Conservation (phyloP, 1,140 invertebrate genomes). For the Fragariocoptes setiger region DNA sequence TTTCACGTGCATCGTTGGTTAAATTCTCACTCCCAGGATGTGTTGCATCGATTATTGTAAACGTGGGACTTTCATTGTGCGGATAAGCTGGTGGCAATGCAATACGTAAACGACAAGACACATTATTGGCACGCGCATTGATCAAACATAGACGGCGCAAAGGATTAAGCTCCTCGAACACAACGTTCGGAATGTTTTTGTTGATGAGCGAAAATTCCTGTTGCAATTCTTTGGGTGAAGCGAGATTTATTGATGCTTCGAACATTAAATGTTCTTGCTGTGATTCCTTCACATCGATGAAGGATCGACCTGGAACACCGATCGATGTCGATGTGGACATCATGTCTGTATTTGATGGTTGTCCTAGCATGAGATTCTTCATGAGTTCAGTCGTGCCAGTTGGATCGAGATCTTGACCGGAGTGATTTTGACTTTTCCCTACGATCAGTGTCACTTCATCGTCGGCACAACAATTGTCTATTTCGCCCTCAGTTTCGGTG, state of each 20-base stretch:
- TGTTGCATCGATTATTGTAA: constrained; percentile 23
- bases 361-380: neutral
- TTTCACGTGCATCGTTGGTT: constrained; percentile 2
- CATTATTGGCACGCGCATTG: neutral
- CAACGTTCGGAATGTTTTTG: constrained; percentile 43
- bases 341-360: neutral
- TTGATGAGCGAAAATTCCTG: constrained; percentile 61
- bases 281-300: neutral
- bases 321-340: neutral
- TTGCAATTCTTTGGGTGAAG: constrained; percentile 21
- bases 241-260: neutral
- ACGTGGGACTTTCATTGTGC: constrained; percentile 31
- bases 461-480: neutral
- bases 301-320: neutral
- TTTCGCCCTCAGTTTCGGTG: neutral
- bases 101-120: constrained; percentile 28
- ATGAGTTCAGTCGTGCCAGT: neutral
- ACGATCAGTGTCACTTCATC: neutral
- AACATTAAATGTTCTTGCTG: neutral
- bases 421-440: neutral
- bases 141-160: constrained; percentile 8
- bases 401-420: neutral
- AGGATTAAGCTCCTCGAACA: constrained; percentile 23
- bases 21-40: neutral
- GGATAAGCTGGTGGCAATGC: constrained; percentile 46